Evolutionary conservation across 2,113 vertebrate genomes (phyloP), one percentile per base, ranked within the genome.

Genomic region (Zosterops japonicus): DNA sequence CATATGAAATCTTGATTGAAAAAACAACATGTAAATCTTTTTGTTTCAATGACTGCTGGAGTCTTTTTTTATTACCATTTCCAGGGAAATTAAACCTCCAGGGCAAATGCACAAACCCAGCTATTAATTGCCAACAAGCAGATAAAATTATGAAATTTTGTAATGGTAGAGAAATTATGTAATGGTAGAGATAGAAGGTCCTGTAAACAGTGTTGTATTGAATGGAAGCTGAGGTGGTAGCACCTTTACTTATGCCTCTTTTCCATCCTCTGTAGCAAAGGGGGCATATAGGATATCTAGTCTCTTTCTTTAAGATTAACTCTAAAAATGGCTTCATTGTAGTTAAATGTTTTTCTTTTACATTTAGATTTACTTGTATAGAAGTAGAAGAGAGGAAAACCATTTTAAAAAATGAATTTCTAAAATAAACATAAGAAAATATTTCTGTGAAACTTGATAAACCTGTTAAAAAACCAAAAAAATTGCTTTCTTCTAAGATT

Each of bases 391-490:
- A 50, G 28, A 70, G 2, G 5, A 63, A 57, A 65, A 35, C 0
- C 0, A 25, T 42, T n/a, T 27, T 44, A 44, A 1, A 33, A 35
- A 68, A n/a, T 1, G 35, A 19, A 1, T 25, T 41, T 65, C 35
- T 1, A 4, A 84, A 85, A 55, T 36, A 64, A 42, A 24, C 8
- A 7, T 50, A 46, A 6, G 22, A 67, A 71, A 82, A 42, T 8
- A 31, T 1, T 41, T 61, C 10, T 13, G 3, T 60, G 27, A 55
- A 67, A 55, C 47, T 46, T 63, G 8, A 35, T 25, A 69, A 80
- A 61, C 17, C 46, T 42, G 5, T 47, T 52, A 64, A 85, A 82
- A 79, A 13, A 24, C 1, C 4, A 55, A 55, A 42, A 31, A 67
- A 56, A n/a, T 71, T 67, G 3, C 3, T 69, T 55, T 79, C 19